phyloP scores from a whole-genome alignment of 2,888 invertebrate species.

The Malthinus seriepunctatus region DNA sequence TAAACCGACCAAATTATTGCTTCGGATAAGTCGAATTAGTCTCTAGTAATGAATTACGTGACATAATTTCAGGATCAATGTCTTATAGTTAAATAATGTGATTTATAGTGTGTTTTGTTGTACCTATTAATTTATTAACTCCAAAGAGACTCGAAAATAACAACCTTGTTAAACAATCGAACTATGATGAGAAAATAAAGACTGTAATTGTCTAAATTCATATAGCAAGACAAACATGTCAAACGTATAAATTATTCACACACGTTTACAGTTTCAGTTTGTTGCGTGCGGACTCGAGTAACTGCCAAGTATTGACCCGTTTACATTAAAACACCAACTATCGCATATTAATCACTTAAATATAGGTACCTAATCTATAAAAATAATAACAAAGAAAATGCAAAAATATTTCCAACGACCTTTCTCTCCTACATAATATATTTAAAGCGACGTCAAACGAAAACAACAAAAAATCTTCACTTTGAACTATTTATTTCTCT shows the following conservation, averaged over 20 bases:
- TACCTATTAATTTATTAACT: conserved; percentile 11
- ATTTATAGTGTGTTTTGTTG: background rate
- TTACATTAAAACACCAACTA: conserved; percentile 17
- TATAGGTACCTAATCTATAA: background rate
- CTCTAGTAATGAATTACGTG: conserved; percentile 25
- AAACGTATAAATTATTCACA: conserved; percentile 31
- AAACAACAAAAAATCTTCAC: too few relatives aligned
- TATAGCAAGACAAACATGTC: conserved; percentile 18
- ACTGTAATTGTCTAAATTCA: conserved; percentile 14
- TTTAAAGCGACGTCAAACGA: too few relatives aligned
- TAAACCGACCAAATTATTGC: conserved; percentile 29
- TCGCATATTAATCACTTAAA: conserved; percentile 1
- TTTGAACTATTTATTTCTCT: too few relatives aligned
- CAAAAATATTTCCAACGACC: too few relatives aligned
- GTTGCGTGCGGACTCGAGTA: conserved; percentile 26
- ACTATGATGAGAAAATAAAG: conserved; percentile 19
- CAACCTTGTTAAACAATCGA: conserved; percentile 7
- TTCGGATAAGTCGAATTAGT: conserved; percentile 26
- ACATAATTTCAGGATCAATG: conserved; percentile 15
- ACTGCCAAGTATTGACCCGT: conserved; percentile 29
- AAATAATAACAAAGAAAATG: background rate
- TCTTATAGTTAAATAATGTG: conserved; percentile 9
- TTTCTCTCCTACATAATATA: too few relatives aligned
- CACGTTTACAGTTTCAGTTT: conserved; percentile 26
- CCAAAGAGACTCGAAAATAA: background rate